Evolutionary conservation across 2,113 vertebrate species (phyloP), one percentile per base, ranked within the genome.

Genomic region (Cardinalis cardinalis): DNA sequence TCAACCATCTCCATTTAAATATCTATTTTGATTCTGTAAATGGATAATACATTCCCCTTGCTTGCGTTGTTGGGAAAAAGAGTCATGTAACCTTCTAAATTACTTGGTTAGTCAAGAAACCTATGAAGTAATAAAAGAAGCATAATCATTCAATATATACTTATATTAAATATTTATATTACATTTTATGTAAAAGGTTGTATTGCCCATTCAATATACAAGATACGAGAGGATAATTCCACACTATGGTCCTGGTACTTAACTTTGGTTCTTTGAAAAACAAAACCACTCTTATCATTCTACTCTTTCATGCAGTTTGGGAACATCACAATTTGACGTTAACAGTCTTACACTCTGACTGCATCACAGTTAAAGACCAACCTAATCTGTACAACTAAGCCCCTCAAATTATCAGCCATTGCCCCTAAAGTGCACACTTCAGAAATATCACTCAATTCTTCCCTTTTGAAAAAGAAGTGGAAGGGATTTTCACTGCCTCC

Each of bases 21-120:
- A 43, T 93, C 84, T 73, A 46, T 87, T 96, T 94, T 84, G 81
- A 88, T 94, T 94, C 96, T 81, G 78, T 51, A 91, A 70, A 74
- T 73, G 48, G 91, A 66, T 76, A 80, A 96, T 81, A 94, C 88
- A 93, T 88, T 94, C 29, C 38, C 78, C 59, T 83, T 79, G 69
- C 65, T 92, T 56, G 89, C 34, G 8, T 88, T 93, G 55, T 72
- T 77, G 53, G 51, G 41, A 90, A 92, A 56, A 92, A 86, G n/a
- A 65, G 38, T 84, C 7, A 86, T 86, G 92, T 81, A 88, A 85
- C 53, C 61, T 80, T 75, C 89, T 81, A 65, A 89, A 91, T 80
- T 65, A 94, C 26, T 87, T 91, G 84, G 68, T 90, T 94, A 87
- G 86, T 29, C 19, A 71, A 76, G 7, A 51, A 31, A 19, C 9